Conservation (phyloP, 1,140 invertebrate species). For the Sitodiplosis mosellana region DNA sequence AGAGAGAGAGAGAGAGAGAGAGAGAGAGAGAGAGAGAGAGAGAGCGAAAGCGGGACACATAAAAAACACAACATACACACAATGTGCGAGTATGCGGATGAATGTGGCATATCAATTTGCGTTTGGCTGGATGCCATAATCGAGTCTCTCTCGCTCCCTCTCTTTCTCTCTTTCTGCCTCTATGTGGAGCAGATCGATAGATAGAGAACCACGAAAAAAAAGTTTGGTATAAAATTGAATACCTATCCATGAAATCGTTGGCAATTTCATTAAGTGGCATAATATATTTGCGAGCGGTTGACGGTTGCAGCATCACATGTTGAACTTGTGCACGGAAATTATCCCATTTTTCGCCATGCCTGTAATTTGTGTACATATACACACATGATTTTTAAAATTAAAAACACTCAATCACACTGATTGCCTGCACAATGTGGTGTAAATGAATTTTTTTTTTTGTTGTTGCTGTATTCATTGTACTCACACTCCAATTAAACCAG, state of each 20-base stretch:
- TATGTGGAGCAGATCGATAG: too few relatives aligned
- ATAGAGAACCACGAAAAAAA: too few relatives aligned
- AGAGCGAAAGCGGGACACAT: too few relatives aligned
- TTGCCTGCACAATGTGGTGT: not conserved
- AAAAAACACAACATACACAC: too few relatives aligned
- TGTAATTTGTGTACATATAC: slow-evolving; percentile 20
- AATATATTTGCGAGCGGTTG: slow-evolving; percentile 53
- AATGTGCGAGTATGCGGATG: too few relatives aligned
- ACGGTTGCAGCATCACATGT: slow-evolving; percentile 59
- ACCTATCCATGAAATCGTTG: slow-evolving; percentile 49
- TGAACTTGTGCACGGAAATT: slow-evolving; percentile 64
- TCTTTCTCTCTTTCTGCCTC: too few relatives aligned
- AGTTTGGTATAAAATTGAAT: slow-evolving; percentile 4
- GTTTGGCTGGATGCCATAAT: too few relatives aligned
- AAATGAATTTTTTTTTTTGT: too few relatives aligned
- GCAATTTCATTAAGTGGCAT: slow-evolving; percentile 53
- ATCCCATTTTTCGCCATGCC: slow-evolving; percentile 71
- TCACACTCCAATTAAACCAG: slow-evolving; percentile 64
- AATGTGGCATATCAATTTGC: too few relatives aligned
- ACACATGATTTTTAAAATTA: not conserved
- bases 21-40: too few relatives aligned
- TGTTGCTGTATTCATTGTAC: slow-evolving; percentile 15
- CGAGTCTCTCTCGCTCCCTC: too few relatives aligned
- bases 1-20: too few relatives aligned
- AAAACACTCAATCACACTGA: not conserved